Percentiles rank a stretch among this genome's conserved stretches.
Conservation (phyloP, 2,797 vertebrate genomes). For the Octomys mimax region DNA sequence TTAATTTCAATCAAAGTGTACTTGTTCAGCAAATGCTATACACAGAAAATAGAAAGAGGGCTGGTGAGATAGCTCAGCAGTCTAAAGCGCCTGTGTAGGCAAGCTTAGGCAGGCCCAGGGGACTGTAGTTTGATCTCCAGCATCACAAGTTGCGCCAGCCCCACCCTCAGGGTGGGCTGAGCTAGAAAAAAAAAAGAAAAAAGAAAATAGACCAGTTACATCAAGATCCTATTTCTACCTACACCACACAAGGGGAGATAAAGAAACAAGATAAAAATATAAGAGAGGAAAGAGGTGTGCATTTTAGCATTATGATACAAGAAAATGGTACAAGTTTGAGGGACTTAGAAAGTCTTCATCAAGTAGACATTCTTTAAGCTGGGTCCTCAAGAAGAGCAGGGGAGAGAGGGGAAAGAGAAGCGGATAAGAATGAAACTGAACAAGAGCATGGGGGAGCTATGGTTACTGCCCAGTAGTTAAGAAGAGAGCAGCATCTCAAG, state of each 20-base stretch:
- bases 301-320: neutral
- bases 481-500: neutral
- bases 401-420: neutral
- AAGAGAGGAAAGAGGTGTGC: neutral
- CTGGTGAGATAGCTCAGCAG: no score
- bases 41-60: neutral
- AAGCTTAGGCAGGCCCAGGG: no score
- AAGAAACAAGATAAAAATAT: neutral
- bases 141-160: no score
- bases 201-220: neutral
- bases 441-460: neutral
- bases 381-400: neutral
- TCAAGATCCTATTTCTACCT: slow-evolving; percentile 1
- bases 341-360: slow-evolving; percentile 21
- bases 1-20: neutral
- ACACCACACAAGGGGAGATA: neutral
- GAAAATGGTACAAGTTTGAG: neutral
- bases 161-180: no score
- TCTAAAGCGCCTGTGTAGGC: no score
- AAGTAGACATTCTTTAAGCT: slow-evolving; percentile 30
- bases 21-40: neutral
- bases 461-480: neutral
- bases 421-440: neutral
- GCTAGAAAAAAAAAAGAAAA: no score
- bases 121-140: no score